Evolutionary conservation across 2,113 vertebrate species (phyloP), one percentile per base, ranked within the genome.

Genomic region (Paraplagusia blochii): DNA sequence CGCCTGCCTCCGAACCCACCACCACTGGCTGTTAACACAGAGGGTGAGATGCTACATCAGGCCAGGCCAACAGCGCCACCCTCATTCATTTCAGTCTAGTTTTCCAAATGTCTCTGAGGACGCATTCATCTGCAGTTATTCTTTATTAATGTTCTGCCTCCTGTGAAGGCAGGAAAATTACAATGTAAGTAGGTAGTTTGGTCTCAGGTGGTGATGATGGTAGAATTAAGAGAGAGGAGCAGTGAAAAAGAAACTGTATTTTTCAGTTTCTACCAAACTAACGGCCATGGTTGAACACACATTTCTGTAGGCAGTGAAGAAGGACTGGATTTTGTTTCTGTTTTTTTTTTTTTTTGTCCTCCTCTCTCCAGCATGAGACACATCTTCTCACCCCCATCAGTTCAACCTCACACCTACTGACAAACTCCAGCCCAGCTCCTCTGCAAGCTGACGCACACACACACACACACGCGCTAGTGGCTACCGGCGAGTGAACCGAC

Each of bases 321-420:
- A 29, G 6, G 6, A 6, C 2, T 52, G 40, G 52, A 3, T 44
- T 17, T 48, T 38, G 10, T 12, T 2, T 44, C 10, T 42, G 1
- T 11, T 40, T 16, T 1, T 43, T 12, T 13, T 40, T 14, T 12
- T 46, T 14, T 16, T 39, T 45, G 16, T 18, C 3, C 42, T 43
- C 15, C 46, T 12, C 9, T 13, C 45, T 68, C 44, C 29, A 33
- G 17, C 42, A 55, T 16, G 35, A 82, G 63, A 63, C 49, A 63
- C 18, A 67, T 63, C 51, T 67, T 47, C 54, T 78, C 72, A 66
- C 85, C 77, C 75, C 70, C 70, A 70, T 82, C 70, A 74, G 39
- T 65, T 54, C 56, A 60, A 35, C 56, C 66, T 84, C 58, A 58
- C 77, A 82, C 77, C 72, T 74, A 55, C 59, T 79, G 81, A 82